A percentile compares a stretch with the other conserved stretches of the same genome.
Conservation (phyloP, 2,888 invertebrate genomes). For the Watsonalla cultraria region DNA sequence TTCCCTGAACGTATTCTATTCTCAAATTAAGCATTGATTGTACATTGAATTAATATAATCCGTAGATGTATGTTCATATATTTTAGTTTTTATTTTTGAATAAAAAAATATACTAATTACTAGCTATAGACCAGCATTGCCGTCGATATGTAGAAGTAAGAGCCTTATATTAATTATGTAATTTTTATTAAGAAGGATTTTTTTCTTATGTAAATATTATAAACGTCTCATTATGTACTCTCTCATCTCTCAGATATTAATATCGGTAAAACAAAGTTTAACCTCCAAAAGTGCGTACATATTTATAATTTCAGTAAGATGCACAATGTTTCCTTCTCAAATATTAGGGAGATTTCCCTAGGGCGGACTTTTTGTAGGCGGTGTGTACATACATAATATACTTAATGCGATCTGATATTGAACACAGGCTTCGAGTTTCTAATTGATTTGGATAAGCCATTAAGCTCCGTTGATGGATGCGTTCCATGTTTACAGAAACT, state of each 20-base stretch:
- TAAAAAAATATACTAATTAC: too few species aligned
- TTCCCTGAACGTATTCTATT: too few species aligned
- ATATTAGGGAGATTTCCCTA: not conserved
- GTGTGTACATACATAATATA: slow-evolving; percentile 7
- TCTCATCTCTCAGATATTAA: not conserved
- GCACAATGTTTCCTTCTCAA: not conserved
- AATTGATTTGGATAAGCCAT: slow-evolving; percentile 76
- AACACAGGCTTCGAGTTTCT: slow-evolving; percentile 62
- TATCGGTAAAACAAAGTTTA: not conserved
- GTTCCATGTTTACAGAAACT: slow-evolving; percentile 55
- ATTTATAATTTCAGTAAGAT: not conserved
- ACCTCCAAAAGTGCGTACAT: not conserved
- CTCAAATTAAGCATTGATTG: too few species aligned
- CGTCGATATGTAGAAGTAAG: too few species aligned
- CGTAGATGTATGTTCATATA: too few species aligned
- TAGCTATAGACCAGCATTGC: too few species aligned
- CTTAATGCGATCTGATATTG: slow-evolving; percentile 23
- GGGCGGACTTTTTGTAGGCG: not conserved
- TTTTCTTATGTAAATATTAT: too few species aligned
- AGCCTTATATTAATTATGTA: too few species aligned
- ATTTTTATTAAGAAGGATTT: too few species aligned
- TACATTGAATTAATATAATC: too few species aligned
- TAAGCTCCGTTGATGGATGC: slow-evolving; percentile 73
- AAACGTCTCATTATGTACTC: not conserved
- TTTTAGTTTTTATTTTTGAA: too few species aligned